Base-by-base conservation (phyloP, 1,140 invertebrate genomes). In the Hyposmocoma kahamanoa region DNA sequence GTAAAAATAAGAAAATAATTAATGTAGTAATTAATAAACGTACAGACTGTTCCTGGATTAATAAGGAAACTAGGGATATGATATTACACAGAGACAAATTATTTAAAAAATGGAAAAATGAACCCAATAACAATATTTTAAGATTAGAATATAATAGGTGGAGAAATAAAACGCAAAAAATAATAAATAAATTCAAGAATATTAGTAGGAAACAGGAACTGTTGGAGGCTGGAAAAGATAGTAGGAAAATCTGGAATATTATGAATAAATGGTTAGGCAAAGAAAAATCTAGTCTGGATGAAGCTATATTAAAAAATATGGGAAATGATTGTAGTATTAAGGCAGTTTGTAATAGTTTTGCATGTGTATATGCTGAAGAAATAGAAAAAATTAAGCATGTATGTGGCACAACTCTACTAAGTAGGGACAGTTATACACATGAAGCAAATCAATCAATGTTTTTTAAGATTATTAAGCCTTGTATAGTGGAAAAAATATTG, bases 231-330 rank as follows among this genome's bases (percentile, higher is more conserved):
- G 41, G 21, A 13, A 42, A 20, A 10, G 21, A 42, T 15, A 22
- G 11, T 3, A 42, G 41, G 21, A 42, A 42, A 22, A 22, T 42
- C 15, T 42, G 41, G 41, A 24, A 1, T 22, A 22, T 21, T n/a
- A 42, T 42, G 10, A 42, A 42, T 42, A 42, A 22, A 2, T 42
- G 41, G 41, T 22, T 42, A 42, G 41, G 41, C 22, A 13, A 8
- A 4, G 19, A n/a, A 4, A 42, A 42, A 42, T 13, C 21, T 6
- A 42, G 11, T 21, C 11, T 42, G n/a, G 41, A 42, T n/a, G 21
- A 20, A 22, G 17, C 21, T 22, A 42, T 42, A 24, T n/a, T 42
- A n/a, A 42, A 42, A 13, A n/a, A 42, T 22, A n/a, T 42, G n/a
- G 20, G 41, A 5, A 22, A 20, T 13, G 13, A 20, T n/a, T n/a